Evolutionary conservation across 2,797 vertebrate species (phyloP).

Genomic region (Rhinella marina): DNA sequence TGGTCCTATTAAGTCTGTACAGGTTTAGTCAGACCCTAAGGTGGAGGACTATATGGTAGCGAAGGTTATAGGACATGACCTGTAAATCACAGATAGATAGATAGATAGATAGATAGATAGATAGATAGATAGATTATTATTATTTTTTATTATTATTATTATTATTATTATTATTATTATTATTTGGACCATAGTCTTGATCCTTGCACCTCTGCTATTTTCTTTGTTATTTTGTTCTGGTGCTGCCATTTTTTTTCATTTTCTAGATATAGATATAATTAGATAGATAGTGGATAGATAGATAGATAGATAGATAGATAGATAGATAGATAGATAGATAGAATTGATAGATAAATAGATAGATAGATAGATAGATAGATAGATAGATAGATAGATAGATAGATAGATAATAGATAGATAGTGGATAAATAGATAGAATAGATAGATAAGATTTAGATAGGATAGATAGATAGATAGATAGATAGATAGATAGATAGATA

Average conservation of each 20-base stretch:
- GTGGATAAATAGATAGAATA: background rate
- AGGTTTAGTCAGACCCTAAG: background rate
- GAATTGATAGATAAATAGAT: background rate
- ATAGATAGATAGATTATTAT: background rate
- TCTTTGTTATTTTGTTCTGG: too few species aligned
- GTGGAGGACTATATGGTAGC: background rate
- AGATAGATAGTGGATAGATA: constrained; percentile 7
- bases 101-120: background rate
- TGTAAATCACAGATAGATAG: too few species aligned
- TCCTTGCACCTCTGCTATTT: too few species aligned
- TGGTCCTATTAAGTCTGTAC: background rate
- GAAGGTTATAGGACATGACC: too few species aligned
- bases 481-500: constrained; percentile 9
- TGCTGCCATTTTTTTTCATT: too few species aligned
- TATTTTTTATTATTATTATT: too few species aligned
- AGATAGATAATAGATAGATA: constrained; percentile 13
- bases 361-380: constrained; percentile 16
- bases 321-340: background rate
- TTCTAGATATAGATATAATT: background rate
- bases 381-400: constrained; percentile 33
- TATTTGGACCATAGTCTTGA: too few species aligned
- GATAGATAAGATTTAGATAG: background rate
- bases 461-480: background rate
- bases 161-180: too few species aligned
- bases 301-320: constrained; percentile 15